Conservation (phyloP, 1,140 invertebrate species). For the Oncopodura yosiiana region DNA sequence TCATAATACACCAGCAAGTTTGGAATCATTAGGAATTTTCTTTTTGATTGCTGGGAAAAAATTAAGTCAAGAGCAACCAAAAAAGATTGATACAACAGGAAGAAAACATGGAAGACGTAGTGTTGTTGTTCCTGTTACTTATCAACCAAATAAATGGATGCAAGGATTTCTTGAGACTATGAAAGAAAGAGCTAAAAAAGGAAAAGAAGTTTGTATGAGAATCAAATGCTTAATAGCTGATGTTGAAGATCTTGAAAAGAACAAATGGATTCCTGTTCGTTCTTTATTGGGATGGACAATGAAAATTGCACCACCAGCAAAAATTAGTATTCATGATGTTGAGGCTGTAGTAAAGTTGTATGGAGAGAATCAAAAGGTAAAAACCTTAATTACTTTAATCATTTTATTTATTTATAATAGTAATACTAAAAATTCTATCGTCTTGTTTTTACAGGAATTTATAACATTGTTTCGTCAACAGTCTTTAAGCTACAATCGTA, state of each 20-base stretch:
- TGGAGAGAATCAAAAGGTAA: constrained; percentile 10
- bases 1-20: background rate
- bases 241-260: constrained; percentile 73
- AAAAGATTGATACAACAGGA: background rate
- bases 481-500: background rate
- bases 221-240: constrained; percentile 44
- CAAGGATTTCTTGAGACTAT: constrained; percentile 1
- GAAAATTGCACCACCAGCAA: background rate
- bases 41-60: constrained; percentile 1
- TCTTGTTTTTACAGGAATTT: background rate
- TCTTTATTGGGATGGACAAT: constrained; percentile 11
- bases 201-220: constrained; percentile 3
- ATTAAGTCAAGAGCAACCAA: background rate
- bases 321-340: constrained; percentile 1
- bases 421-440: background rate
- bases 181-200: background rate
- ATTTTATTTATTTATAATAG: background rate
- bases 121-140: constrained; percentile 1
- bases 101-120: constrained; percentile 15
- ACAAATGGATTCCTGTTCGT: constrained; percentile 74
- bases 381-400: background rate
- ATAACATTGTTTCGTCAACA: background rate
- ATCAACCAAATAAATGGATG: background rate
- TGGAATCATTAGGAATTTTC: constrained; percentile 23
- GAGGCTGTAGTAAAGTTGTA: constrained; percentile 7